Percentiles rank a stretch among this genome's conserved stretches.
Conservation (phyloP, 2,797 vertebrate species). For the Masticophis lateralis region DNA sequence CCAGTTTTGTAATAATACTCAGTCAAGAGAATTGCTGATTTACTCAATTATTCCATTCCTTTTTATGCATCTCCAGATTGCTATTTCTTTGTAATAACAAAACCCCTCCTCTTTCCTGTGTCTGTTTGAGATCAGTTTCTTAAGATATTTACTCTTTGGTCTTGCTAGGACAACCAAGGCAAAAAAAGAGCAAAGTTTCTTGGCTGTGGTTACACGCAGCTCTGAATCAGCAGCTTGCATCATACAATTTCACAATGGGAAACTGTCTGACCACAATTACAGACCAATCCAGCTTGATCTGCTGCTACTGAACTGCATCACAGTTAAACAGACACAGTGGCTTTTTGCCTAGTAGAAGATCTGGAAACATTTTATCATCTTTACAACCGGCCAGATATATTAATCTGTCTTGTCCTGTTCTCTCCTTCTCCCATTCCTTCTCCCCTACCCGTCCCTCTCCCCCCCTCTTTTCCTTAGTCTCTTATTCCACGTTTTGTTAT, state of each 20-base stretch:
- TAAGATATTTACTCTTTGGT: not conserved
- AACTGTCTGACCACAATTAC: slow-evolving; percentile 2
- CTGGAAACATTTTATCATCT: not conserved
- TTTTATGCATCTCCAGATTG: not conserved
- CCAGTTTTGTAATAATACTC: not conserved
- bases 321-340: not conserved
- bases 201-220: slow-evolving; percentile 8
- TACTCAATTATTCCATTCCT: not conserved
- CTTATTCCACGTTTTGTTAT: not conserved
- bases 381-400: not conserved
- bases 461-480: not conserved
- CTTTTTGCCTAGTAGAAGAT: rapidly evolving
- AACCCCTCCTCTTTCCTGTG: not conserved
- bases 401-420: not conserved
- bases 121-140: not conserved
- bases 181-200: slow-evolving; percentile 19
- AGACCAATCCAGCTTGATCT: not conserved
- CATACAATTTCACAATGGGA: slow-evolving; percentile 18
- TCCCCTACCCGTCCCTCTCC: not conserved
- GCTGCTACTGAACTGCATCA: not conserved
- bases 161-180: not conserved
- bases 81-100: not conserved
- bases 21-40: not conserved
- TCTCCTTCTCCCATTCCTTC: not conserved
- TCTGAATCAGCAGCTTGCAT: slow-evolving; percentile 22